Percentiles rank a stretch among this genome's conserved stretches.
These are phyloP conservation scores for Eulemur mongoz DNA, from an alignment of 2,797 vertebrate genomes.

Conservation along the genomic window DNA sequence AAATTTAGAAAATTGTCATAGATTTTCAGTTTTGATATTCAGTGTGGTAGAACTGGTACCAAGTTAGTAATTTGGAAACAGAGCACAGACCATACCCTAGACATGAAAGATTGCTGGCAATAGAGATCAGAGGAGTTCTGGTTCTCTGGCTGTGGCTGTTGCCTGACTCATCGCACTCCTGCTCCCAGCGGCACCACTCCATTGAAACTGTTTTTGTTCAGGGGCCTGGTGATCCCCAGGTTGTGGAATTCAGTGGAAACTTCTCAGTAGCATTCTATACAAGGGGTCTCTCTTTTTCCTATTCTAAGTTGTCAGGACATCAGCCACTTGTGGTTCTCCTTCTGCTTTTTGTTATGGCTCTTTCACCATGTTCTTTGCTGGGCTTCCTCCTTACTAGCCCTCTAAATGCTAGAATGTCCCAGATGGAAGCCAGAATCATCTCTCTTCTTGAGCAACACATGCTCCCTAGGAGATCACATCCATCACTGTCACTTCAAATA, in stretches of 20 bases:
- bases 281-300: not conserved
- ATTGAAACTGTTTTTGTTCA: not conserved
- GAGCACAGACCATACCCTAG: not conserved
- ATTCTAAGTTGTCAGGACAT: not conserved
- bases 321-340: not conserved
- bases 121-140: not conserved
- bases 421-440: not conserved
- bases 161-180: not conserved
- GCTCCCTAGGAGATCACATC: not conserved
- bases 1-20: constrained; percentile 28
- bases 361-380: not conserved
- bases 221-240: not conserved
- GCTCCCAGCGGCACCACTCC: not conserved
- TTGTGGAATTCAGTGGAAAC: not conserved
- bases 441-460: not conserved
- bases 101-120: not conserved
- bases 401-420: not conserved
- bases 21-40: not conserved
- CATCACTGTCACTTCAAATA: not conserved
- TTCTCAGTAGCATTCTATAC: not conserved
- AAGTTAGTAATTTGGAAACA: not conserved
- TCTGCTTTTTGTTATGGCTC: not conserved
- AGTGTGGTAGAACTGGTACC: not conserved
- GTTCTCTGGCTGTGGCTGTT: not conserved
- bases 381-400: not conserved